These are phyloP conservation scores for Nomada ruficornis DNA, from an alignment of 2,888 invertebrate genomes.

Conservation along the genomic window DNA sequence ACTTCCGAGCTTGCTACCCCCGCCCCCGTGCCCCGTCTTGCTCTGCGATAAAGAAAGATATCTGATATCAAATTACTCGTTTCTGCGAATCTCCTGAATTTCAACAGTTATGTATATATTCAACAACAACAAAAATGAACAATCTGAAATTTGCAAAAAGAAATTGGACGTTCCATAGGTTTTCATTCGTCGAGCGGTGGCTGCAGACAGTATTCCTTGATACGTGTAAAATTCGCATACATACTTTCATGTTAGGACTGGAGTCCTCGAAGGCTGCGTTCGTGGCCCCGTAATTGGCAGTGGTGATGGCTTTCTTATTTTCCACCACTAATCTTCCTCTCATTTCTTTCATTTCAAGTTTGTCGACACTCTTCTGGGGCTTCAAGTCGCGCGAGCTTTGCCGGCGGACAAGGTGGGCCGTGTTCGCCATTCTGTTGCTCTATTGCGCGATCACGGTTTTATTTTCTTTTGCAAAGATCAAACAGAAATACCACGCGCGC, in stretches of 20 bases:
- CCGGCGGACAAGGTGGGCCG: constrained; percentile 94
- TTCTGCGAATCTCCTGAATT: too few species aligned
- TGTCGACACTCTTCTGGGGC: constrained; percentile 92
- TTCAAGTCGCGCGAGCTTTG: constrained; percentile 95
- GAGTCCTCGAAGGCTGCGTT: constrained; percentile 92
- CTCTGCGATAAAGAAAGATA: constrained; percentile 60
- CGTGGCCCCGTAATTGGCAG: constrained; percentile 92
- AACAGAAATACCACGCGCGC: constrained; percentile 70
- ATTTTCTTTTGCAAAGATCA: constrained; percentile 62
- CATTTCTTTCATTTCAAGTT: constrained; percentile 94
- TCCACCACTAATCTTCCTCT: constrained; percentile 92
- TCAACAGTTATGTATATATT: neutral
- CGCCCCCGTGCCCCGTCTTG: constrained; percentile 70
- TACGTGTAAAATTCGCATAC: neutral
- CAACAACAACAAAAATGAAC: too few species aligned
- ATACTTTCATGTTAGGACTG: constrained; percentile 85
- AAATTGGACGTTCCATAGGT: too few species aligned
- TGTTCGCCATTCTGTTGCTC: constrained; percentile 91
- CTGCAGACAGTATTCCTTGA: too few species aligned
- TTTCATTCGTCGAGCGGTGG: too few species aligned
- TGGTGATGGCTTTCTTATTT: constrained; percentile 85
- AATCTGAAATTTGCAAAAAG: too few species aligned
- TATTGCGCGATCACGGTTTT: constrained; percentile 37
- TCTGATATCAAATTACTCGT: neutral
- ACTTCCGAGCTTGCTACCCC: constrained; percentile 87